Base-by-base conservation (phyloP, 2,797 vertebrate species). In the Melanogrammus aeglefinus region DNA sequence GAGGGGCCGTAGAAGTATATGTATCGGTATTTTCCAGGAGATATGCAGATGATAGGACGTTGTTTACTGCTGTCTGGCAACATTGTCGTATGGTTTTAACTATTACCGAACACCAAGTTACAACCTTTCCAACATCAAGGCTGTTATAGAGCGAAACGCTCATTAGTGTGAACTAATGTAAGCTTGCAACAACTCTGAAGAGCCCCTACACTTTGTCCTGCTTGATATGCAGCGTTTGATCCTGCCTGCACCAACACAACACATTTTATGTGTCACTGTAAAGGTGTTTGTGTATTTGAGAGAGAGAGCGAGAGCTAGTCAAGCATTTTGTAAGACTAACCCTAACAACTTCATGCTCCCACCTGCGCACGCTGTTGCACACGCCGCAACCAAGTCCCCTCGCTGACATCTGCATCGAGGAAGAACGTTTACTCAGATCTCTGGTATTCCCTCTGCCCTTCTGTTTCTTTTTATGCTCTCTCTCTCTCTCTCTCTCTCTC, bases 401-500 rank as follows among this genome's bases (percentile, higher is more conserved):
- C 74, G 83, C 76, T 80, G 79, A 63, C 84, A 88, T 86, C 79
- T 88, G 86, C 82, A 85, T 90, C 87, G 87, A 63, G 71, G 73
- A 78, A 76, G 78, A 81, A 72, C 80, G 80, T 85, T 83, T 89
- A 86, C 80, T 76, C 47, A 84, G 77, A 77, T 77, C 33, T 71
- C 74, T 82, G 80, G 73, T 57, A 83, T 82, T 80, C 69, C 87
- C 86, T 86, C 85, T 89, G 86, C 78, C 83, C 85, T 91, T 91
- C 84, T 88, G 81, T 83, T 90, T 89, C 9, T 63, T 63, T 63
- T 77, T 16, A 38, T 38, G 8, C 39, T 41, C 39, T 41, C 39
- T 41, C 57, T 66, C 57, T 66, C 57, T 69, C 81, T 74, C 78
- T 38, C 72, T 77, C 36, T 79, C n/a, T 73, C 69, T 24, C 57